A percentile compares a stretch with the other conserved stretches of the same genome.
Conservation (phyloP, 2,113 vertebrate species). For the Bos javanicus region DNA sequence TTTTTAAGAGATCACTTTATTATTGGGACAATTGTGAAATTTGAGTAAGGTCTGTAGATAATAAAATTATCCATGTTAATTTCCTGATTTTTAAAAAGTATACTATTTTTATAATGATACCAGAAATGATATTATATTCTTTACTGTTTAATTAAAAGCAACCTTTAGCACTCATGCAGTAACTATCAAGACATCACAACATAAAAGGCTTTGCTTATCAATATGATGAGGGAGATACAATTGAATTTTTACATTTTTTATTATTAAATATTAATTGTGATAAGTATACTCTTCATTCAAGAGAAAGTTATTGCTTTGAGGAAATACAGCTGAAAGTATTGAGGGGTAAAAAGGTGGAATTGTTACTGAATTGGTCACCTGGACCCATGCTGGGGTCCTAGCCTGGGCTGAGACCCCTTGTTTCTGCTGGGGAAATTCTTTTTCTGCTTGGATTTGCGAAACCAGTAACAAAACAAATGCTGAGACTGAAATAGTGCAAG, state of each 20-base stretch:
- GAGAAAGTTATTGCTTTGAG: conserved; percentile 21
- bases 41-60: neutral
- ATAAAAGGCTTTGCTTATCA: conserved; percentile 74
- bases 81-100: conserved; percentile 9
- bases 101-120: conserved; percentile 79
- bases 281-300: neutral
- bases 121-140: conserved; percentile 79
- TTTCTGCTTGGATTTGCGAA: neutral
- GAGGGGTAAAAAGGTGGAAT: neutral
- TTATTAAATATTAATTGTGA: conserved; percentile 76
- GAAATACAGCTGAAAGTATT: neutral
- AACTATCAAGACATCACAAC: conserved; percentile 76
- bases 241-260: conserved; percentile 65
- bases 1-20: conserved; percentile 4
- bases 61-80: neutral
- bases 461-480: neutral
- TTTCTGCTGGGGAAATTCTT: neutral
- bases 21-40: neutral
- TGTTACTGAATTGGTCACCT: neutral
- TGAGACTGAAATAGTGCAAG: neutral
- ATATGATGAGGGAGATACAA: conserved; percentile 53
- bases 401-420: neutral
- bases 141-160: conserved; percentile 90
- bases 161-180: conserved; percentile 77
- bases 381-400: neutral